Evolutionary conservation across 1,140 invertebrate genomes (phyloP), one percentile per base, ranked within the genome.

Genomic region (Drosophila gunungcola): DNA sequence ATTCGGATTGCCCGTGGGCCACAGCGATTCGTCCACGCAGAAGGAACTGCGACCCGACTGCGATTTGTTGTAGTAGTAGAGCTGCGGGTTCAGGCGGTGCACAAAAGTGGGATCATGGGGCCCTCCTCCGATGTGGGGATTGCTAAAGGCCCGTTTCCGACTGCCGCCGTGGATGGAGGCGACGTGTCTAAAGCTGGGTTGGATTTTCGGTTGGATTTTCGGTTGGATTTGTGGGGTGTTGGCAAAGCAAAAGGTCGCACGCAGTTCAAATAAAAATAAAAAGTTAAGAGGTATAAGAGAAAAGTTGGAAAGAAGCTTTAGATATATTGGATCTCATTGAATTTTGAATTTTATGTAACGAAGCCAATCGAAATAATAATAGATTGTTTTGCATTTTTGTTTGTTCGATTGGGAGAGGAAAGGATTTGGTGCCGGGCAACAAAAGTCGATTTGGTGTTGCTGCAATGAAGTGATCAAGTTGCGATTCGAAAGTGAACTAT

Each of bases 121-220:
- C 12, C 56, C 58, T 32, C 73, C 73, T 27, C 73, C 73, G 21
- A 91, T 85, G 6, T 91, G 90, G 2, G 90, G 90, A 55, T 91
- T 91, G 39, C 90, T 91, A 61, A 89, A 89, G 52, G 90, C 90
- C 4, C 90, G 57, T 12, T 91, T 90, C 49, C 90, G 86, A 64
- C 34, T 80, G 38, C 60, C 62, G 63, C 32, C 73, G 12, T 52
- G 27, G 46, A 48, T 45, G 21, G 64, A 49, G 48, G 36, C 55
- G 51, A 41, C 38, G 16, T 21, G 16, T 21, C 27, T 68, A 38
- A 52, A 70, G 51, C 63, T 61, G 74, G 29, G 38, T n/a, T 32
- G 16, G 29, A 4, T 4, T 54, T 43, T 42, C 46, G 7, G 58
- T 57, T 39, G 29, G 46, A 16, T 62, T 56, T 45, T 42, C 10